Evolutionary conservation across 1,140 invertebrate genomes (phyloP).

Genomic region (Maniola jurtina): DNA sequence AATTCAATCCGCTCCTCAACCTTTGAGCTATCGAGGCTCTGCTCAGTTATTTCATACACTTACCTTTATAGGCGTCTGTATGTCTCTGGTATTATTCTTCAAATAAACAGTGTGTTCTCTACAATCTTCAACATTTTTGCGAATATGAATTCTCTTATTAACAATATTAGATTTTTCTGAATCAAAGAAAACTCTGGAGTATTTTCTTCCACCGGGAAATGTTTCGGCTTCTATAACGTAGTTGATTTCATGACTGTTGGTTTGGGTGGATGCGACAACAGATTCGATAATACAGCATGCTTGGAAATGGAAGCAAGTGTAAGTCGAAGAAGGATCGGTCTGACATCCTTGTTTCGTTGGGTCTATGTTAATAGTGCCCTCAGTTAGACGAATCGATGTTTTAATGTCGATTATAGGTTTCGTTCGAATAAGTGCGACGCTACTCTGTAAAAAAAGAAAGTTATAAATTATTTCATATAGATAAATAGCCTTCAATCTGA

Average conservation of each 20-base stretch:
- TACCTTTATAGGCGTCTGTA: slow-evolving; percentile 89
- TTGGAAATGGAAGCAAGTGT: slow-evolving; percentile 93
- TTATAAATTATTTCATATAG: background rate
- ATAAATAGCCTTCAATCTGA: too few species aligned
- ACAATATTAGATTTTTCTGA: slow-evolving; percentile 79
- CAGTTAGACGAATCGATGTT: slow-evolving; percentile 79
- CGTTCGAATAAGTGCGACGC: slow-evolving; percentile 85
- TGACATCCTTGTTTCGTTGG: slow-evolving; percentile 86
- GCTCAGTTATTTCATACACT: too few species aligned
- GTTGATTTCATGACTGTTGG: slow-evolving; percentile 80
- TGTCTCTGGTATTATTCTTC: slow-evolving; percentile 90
- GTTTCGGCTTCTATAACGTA: slow-evolving; percentile 93
- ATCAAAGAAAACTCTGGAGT: slow-evolving; percentile 89
- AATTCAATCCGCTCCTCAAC: too few species aligned
- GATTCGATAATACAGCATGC: slow-evolving; percentile 91
- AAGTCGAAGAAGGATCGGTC: slow-evolving; percentile 81
- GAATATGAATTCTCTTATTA: slow-evolving; percentile 79
- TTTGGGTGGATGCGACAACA: slow-evolving; percentile 78
- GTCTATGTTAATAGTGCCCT: slow-evolving; percentile 87
- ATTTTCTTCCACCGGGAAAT: slow-evolving; percentile 86
- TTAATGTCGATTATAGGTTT: slow-evolving; percentile 93
- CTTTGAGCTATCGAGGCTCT: too few species aligned
- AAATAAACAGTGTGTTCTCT: slow-evolving; percentile 88
- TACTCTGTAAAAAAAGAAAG: slow-evolving; percentile 75
- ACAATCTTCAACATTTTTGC: slow-evolving; percentile 81